These are phyloP conservation scores for Corythornis madagascariensis DNA, from an alignment of 2,113 vertebrate species.

Conservation along the genomic window DNA sequence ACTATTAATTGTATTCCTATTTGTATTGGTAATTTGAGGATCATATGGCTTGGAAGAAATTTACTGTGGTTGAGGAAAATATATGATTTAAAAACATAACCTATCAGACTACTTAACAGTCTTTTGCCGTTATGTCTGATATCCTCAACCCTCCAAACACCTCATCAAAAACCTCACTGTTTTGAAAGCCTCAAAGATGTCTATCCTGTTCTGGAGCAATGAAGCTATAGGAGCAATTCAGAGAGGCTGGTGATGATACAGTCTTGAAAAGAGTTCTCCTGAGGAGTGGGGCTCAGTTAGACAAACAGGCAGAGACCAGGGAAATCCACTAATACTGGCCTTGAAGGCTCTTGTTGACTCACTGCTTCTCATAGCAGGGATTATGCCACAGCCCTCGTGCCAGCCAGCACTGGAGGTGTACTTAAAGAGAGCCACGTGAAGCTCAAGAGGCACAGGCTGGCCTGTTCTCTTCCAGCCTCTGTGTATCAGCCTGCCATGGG, in stretches of 20 bases:
- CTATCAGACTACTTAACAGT: not conserved
- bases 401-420: not conserved
- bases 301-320: not conserved
- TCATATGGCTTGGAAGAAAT: constrained; percentile 45
- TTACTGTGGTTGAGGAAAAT: constrained; percentile 14
- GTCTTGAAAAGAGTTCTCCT: not conserved
- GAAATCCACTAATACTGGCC: not conserved
- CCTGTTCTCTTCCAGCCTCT: not conserved
- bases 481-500: not conserved
- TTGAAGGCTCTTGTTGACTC: not conserved
- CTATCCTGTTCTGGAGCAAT: not conserved
- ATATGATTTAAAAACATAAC: constrained; percentile 24
- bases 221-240: not conserved
- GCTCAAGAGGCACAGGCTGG: not conserved
- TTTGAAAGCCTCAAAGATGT: not conserved
- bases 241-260: not conserved
- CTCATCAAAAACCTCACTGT: not conserved
- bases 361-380: not conserved
- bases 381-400: not conserved
- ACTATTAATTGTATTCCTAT: constrained; percentile 9
- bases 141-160: not conserved
- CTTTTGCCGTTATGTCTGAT: not conserved
- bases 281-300: not conserved
- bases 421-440: not conserved
- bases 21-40: constrained; percentile 11